These are phyloP conservation scores for Myotis pilosus DNA, from an alignment of 2,797 vertebrate species.

Conservation along the genomic window DNA sequence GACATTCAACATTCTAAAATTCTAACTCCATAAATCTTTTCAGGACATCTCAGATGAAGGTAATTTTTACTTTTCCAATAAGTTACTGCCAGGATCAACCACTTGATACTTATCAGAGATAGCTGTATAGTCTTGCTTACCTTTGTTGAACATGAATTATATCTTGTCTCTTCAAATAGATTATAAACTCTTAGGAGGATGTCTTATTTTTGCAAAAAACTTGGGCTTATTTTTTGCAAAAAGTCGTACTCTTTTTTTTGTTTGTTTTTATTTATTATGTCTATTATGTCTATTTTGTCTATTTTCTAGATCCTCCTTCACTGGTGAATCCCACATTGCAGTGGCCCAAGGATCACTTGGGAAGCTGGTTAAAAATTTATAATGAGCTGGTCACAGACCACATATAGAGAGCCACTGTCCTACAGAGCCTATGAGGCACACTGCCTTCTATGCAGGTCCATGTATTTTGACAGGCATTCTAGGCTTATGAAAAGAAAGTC, in stretches of 20 bases:
- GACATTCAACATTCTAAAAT: not conserved
- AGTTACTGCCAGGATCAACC: not conserved
- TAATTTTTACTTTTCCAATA: not conserved
- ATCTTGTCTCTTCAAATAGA: conserved; percentile 2
- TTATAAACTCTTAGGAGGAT: not conserved
- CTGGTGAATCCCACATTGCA: not conserved
- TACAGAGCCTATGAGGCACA: not conserved
- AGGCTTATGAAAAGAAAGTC: conserved; percentile 69
- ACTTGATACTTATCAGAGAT: not conserved
- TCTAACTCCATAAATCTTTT: not conserved
- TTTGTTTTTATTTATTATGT: conserved; percentile 29
- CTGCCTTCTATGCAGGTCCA: not conserved
- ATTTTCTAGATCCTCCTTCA: not conserved
- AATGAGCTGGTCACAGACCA: conserved; percentile 16
- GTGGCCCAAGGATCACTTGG: not conserved
- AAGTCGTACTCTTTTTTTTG: not conserved
- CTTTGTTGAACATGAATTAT: not conserved
- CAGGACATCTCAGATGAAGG: not conserved
- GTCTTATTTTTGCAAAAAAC: not conserved
- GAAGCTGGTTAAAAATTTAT: not conserved
- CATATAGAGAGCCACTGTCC: not conserved
- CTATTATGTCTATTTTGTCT: too few relatives aligned
- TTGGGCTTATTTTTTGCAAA: not conserved
- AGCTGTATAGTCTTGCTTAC: not conserved
- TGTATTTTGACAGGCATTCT: conserved; percentile 58